Base-by-base conservation (phyloP, 2,113 vertebrate species). In the Oncorhynchus gorbuscha region DNA sequence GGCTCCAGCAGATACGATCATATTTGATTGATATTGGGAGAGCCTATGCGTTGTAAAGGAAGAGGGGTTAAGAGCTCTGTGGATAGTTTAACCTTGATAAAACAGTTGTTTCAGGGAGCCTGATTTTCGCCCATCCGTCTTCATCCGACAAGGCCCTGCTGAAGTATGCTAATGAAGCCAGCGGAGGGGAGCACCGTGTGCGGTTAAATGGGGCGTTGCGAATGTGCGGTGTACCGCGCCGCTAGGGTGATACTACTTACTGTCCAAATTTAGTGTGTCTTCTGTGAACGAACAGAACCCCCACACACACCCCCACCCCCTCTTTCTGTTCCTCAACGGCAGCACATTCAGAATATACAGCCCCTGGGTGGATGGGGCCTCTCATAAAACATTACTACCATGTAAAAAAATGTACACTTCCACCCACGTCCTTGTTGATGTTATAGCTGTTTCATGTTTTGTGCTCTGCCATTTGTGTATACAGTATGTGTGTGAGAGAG, bases 81-180 rank as follows among this genome's bases (percentile, higher is more conserved):
- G 95, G 94, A 92, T 96, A 93, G 94, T 96, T 96, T 97, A 96
- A 97, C 96, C 96, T 97, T 96, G 96, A 97, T 97, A 95, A 97
- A 97, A 95, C 95, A 96, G 95, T 95, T 95, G 96, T 97, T 96
- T 97, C 95, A 95, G 92, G 91, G 90, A 95, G 94, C 94, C 91
- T 95, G 95, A 97, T 95, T 94, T 94, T 87, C 90, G 86, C 86
- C 91, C 95, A 97, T 97, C 96, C 93, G 94, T 97, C 96, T 97
- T 96, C 95, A 97, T 97, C 95, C 95, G 94, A 97, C 97, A 97
- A 83, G 79, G 90, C 91, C 90, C 81, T 69, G 87, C 89, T 94
- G 95, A 95, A 95, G 95, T 96, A 96, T 96, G 96, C 94, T 96
- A 95, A 97, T 96, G 94, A 95, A 92, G 92, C 89, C 92, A 83